Evolutionary conservation across 1,140 invertebrate genomes (phyloP).

Genomic region (honey bee (Apis mellifera)): Amel_HAv3.1 CM009933.2:9453501-9454000

Average conservation of each 20-base stretch:
- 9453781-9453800: background rate
- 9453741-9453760: background rate
- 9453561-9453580: slow-evolving; percentile 1
- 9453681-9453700: background rate
- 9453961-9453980: background rate
- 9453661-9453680: background rate
- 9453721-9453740: slow-evolving; percentile 12
- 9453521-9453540: slow-evolving; percentile 34
- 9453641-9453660: background rate
- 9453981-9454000: background rate
- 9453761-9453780: background rate
- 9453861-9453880: slow-evolving; percentile 41
- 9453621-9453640: slow-evolving; percentile 12
- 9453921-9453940: background rate
- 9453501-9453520: slow-evolving; percentile 52
- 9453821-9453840: slow-evolving; percentile 6
- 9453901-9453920: slow-evolving; percentile 3
- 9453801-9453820: background rate
- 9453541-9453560: background rate
- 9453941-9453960: background rate
- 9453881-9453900: slow-evolving; percentile 20
- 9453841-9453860: slow-evolving; percentile 27
- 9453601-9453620: background rate
- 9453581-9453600: background rate
- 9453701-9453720: slow-evolving; percentile 3